phyloP scores from a whole-genome alignment of 1,140 invertebrate species.

The Hypothenemus hampei region DNA sequence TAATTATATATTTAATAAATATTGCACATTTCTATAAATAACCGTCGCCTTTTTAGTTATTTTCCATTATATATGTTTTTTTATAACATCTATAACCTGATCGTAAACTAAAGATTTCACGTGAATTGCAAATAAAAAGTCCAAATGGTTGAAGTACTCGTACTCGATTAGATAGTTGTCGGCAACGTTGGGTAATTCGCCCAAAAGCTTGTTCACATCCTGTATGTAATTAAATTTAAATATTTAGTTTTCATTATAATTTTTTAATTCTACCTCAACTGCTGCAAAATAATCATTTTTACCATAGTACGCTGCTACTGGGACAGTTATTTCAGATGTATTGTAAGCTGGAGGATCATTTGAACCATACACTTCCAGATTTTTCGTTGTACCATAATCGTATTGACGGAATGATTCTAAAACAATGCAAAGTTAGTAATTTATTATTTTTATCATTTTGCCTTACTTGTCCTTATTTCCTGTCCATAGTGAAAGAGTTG shows the following conservation, averaged over 20 bases:
- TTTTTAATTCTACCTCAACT: not conserved
- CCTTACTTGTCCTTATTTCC: not conserved
- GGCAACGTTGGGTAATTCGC: conserved; percentile 13
- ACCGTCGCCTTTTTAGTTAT: no score
- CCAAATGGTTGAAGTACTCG: conserved; percentile 47
- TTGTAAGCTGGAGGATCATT: not conserved
- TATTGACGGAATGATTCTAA: not conserved
- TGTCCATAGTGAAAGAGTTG: not conserved
- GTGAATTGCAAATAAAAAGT: conserved; percentile 48
- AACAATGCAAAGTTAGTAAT: not conserved
- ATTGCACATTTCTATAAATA: no score
- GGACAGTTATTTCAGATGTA: not conserved
- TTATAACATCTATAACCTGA: not conserved
- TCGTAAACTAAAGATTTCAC: conserved; percentile 43
- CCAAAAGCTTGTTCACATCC: conserved; percentile 9
- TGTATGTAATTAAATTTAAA: not conserved
- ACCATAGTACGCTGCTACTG: not conserved
- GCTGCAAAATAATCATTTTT: not conserved
- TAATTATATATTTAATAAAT: no score
- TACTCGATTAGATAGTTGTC: conserved; percentile 34
- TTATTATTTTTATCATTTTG: not conserved
- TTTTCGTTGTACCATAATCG: not conserved
- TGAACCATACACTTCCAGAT: not conserved
- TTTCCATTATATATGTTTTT: no score
- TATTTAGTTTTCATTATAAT: not conserved